Evolutionary conservation across 2,113 vertebrate species (phyloP).

Genomic region (Neolamprologus sp.): DNA sequence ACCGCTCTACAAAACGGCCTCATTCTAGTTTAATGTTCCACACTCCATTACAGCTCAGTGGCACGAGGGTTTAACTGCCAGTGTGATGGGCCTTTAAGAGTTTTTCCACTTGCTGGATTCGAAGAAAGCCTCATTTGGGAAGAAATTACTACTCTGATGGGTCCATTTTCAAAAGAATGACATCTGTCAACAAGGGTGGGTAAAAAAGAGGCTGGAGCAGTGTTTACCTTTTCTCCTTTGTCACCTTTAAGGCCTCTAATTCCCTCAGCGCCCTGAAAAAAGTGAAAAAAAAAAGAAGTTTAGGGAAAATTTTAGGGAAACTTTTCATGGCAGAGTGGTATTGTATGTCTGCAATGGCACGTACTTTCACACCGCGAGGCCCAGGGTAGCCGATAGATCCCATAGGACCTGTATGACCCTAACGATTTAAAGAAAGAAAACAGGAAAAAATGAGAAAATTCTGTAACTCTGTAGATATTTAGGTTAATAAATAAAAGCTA

Average conservation of each 20-base stretch:
- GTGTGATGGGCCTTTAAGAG: constrained; percentile 4
- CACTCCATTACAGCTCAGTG: constrained; percentile 39
- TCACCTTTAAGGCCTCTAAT: constrained; percentile 92
- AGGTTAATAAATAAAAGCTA: not conserved
- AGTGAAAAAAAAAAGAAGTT: not conserved
- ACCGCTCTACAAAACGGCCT: not conserved
- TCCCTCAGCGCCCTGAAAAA: constrained; percentile 88
- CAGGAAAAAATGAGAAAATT: not conserved
- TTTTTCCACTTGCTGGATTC: constrained; percentile 21
- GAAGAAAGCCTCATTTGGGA: not conserved
- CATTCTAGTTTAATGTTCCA: constrained; percentile 33
- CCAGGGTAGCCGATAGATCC: constrained; percentile 96
- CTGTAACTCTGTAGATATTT: not conserved
- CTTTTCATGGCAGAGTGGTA: not conserved
- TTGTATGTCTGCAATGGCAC: not conserved
- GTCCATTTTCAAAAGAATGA: not conserved
- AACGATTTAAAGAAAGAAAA: constrained; percentile 1
- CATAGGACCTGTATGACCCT: constrained; percentile 87
- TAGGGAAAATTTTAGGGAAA: not conserved
- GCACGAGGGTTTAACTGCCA: constrained; percentile 14
- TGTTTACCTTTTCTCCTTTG: constrained; percentile 95
- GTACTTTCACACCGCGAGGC: constrained; percentile 95
- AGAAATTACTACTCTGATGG: not conserved
- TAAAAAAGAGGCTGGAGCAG: not conserved
- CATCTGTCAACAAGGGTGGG: constrained; percentile 5